Conservation (phyloP, 1,140 invertebrate genomes). For the Nasonia giraulti region DNA sequence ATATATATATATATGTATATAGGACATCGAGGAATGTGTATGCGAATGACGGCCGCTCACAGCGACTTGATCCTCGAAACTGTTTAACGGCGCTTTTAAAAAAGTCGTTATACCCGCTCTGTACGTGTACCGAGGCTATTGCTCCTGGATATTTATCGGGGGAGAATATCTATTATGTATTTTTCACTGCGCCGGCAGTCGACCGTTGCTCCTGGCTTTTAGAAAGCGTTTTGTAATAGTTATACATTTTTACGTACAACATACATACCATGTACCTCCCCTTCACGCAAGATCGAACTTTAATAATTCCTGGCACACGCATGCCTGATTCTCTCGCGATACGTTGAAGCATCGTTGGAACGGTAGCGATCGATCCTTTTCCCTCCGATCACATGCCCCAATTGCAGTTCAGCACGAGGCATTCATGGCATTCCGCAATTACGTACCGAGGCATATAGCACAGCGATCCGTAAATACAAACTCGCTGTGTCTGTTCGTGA, state of each 20-base stretch:
- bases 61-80: neutral
- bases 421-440: neutral
- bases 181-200: neutral
- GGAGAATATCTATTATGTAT: neutral
- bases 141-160: neutral
- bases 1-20: neutral
- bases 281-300: neutral
- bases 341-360: too few relatives aligned
- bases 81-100: neutral
- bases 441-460: neutral
- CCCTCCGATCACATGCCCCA: neutral
- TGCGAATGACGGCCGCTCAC: neutral
- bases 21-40: neutral
- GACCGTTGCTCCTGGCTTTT: too few relatives aligned
- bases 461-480: too few relatives aligned
- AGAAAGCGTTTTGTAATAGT: too few relatives aligned
- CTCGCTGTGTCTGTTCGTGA: neutral
- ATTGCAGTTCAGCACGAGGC: neutral
- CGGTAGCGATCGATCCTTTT: neutral
- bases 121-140: neutral
- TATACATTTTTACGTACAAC: too few relatives aligned
- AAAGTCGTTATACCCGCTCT: neutral
- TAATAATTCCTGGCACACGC: neutral
- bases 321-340: too few relatives aligned
- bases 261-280: neutral